phyloP scores from a whole-genome alignment of 2,113 vertebrate genomes.

The Ammospiza nelsoni region DNA sequence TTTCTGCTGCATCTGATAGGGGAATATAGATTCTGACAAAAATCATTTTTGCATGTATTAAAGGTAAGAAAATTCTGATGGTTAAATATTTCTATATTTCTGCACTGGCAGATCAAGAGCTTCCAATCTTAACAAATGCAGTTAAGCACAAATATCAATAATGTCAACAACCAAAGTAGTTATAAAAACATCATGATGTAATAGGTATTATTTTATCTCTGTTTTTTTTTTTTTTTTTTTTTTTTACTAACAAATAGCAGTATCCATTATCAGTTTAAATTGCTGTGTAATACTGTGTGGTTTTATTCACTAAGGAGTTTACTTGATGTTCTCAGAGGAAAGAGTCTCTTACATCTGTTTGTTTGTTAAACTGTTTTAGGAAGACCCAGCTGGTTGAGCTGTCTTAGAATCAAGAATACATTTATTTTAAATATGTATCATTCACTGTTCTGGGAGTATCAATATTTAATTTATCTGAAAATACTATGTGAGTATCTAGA shows the following conservation, averaged over 20 bases:
- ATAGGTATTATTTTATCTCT: background rate
- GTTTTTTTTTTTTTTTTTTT: background rate
- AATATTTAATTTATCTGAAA: background rate
- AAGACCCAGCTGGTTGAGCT: background rate
- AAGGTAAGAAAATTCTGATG: background rate
- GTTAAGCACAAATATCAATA: background rate
- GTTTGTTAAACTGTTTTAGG: background rate
- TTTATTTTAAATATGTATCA: background rate
- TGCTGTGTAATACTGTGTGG: background rate
- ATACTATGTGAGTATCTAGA: background rate
- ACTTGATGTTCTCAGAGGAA: background rate
- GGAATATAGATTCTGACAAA: background rate
- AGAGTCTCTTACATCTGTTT: background rate
- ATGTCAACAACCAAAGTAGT: background rate
- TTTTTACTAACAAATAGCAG: background rate
- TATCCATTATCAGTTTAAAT: background rate
- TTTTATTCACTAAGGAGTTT: background rate
- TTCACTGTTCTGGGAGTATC: background rate
- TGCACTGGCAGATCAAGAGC: background rate
- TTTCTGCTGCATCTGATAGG: background rate
- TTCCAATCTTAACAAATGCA: background rate
- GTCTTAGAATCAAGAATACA: background rate
- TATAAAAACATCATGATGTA: background rate
- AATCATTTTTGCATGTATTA: background rate
- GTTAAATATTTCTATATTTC: background rate